Base-by-base conservation (phyloP, 1,140 invertebrate genomes). In the Hylyphantes graminicola region DNA sequence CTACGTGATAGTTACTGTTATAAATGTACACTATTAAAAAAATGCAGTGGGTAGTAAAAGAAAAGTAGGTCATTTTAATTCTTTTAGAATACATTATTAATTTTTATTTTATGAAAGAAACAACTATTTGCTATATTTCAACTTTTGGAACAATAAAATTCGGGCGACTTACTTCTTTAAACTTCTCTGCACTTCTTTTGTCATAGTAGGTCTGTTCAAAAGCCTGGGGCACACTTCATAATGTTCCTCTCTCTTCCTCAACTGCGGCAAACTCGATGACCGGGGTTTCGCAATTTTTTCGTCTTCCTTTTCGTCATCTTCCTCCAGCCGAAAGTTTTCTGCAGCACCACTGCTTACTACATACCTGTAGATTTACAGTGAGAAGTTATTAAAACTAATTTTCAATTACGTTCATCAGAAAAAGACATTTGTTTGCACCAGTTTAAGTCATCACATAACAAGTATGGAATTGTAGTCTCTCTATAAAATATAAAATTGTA, bases 161-260 rank as follows among this genome's bases (percentile, higher is more conserved):
- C 35, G 35, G 35, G 35, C 35, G 17, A 48, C 73, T 86, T 65
- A 86, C 85, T 77, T 86, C 21, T 78, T 86, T 50, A 86, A 77
- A 54, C 74, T 86, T 50, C 61, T 72, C 35, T 82, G 85, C 7
- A 86, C 77, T 64, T 86, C 75, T 51, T 86, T 78, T 1, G 78
- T 86, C 17, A 86, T 10, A 0, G 77, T 82, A 15, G 76, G 84
- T 11, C 84, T 85, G n/a, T 77, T 77, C 15, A 85, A 57, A 11
- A 85, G 63, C 15, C 84, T 75, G 2, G 73, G 74, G 17, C 65
- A 85, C 9, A 61, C 54, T 13, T 85, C 82, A 0, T 21, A 53
- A 9, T 57, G 57, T 7, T 77, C 54, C 15, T 85, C 67, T 57
- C 19, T 85, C 63, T 85, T 85, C 10, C 57, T 57, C 48, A 76